A percentile compares a stretch with the other conserved stretches of the same genome.
Conservation (phyloP, 2,888 invertebrate genomes). For the Pharmacophagus antenor region DNA sequence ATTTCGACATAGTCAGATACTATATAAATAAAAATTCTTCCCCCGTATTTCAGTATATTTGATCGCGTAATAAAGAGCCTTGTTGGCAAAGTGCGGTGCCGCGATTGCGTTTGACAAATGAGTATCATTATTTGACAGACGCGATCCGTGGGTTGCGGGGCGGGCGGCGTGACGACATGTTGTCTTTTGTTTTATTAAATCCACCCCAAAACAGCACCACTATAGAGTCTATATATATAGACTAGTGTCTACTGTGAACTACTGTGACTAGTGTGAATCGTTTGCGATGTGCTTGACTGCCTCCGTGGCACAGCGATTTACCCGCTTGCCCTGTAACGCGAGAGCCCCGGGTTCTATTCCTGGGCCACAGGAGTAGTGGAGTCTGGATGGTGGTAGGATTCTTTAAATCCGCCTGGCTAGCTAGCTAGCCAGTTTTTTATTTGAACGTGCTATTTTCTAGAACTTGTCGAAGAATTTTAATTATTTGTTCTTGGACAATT, state of each 20-base stretch:
- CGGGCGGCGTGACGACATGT: slow-evolving; percentile 64
- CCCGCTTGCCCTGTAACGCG: no score
- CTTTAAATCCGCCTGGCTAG: no score
- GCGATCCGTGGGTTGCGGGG: slow-evolving; percentile 56
- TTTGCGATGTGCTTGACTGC: slow-evolving; percentile 5
- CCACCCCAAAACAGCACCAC: slow-evolving; percentile 49
- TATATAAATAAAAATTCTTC: slow-evolving; percentile 18
- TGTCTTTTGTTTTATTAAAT: slow-evolving; percentile 79
- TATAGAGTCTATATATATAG: slow-evolving; percentile 50
- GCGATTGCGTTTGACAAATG: slow-evolving; percentile 77
- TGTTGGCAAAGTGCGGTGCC: slow-evolving; percentile 36
- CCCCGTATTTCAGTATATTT: slow-evolving; percentile 35
- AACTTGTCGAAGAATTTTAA: no score
- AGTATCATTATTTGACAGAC: slow-evolving; percentile 78
- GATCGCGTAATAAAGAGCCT: slow-evolving; percentile 41
- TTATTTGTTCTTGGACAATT: no score
- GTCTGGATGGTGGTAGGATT: no score
- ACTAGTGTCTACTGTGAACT: no score
- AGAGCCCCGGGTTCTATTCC: no score
- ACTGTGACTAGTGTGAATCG: no score
- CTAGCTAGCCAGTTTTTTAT: no score
- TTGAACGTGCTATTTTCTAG: no score
- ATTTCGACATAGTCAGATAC: not conserved
- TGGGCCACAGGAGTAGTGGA: no score
- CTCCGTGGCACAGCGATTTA: no score